phyloP scores from a whole-genome alignment of 2,888 invertebrate species.

The Apodemia mormo region DNA sequence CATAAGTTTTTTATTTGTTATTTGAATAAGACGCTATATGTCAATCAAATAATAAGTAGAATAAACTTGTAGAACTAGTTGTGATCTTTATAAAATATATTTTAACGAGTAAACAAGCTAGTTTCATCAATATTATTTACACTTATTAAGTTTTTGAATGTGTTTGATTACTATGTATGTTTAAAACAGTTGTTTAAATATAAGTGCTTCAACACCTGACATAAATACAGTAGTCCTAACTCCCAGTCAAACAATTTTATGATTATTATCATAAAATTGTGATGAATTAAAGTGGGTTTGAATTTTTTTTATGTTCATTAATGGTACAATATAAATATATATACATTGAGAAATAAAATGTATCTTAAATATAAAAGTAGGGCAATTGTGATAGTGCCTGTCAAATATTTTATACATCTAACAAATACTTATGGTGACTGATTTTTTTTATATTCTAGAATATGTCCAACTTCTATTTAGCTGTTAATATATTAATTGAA shows the following conservation, averaged over 20 bases:
- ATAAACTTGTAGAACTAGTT: too few species aligned
- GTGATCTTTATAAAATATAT: too few species aligned
- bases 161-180: background rate
- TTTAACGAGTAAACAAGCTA: background rate
- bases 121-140: slow-evolving; percentile 5
- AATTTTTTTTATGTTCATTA: background rate
- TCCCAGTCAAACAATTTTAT: slow-evolving; percentile 6
- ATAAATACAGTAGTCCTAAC: background rate
- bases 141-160: background rate
- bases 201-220: slow-evolving; percentile 8
- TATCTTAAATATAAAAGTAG: background rate
- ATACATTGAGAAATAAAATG: too few species aligned
- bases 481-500: too few species aligned
- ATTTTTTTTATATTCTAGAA: too few species aligned
- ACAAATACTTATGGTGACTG: too few species aligned
- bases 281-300: background rate
- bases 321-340: slow-evolving; percentile 4
- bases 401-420: too few species aligned
- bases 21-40: too few species aligned
- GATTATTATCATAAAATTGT: too few species aligned
- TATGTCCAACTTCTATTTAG: too few species aligned
- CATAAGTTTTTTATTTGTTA: too few species aligned
- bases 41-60: too few species aligned
- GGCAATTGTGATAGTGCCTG: background rate
- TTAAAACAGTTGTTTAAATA: background rate